Evolutionary conservation across 2,888 invertebrate genomes (phyloP), one percentile per base, ranked within the genome.

Genomic region (Limnephilus lunatus): DNA sequence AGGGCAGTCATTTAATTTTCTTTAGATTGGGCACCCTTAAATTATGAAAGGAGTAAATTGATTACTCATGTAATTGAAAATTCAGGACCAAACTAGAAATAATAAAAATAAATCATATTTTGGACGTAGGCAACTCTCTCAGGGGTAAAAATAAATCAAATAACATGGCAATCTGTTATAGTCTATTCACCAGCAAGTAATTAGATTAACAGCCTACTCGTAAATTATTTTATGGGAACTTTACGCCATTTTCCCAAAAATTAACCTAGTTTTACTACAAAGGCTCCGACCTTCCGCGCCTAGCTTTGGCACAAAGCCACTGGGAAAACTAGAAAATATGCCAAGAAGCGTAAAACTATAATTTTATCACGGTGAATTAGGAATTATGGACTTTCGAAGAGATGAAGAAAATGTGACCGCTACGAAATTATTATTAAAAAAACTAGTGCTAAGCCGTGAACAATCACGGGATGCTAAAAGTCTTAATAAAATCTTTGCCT

Each of bases 281-380:
- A 53, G 14, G 39, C 85, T 85, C 15, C 15, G 86, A 48, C 86
- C 87, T 87, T 87, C 87, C 44, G 3, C 68, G 25, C 48, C 14
- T 48, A 3, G 31, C 53, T 87, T 87, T 87, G 87, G 87, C 87
- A 87, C 48, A 48, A 53, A 53, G 48, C 87, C 87, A 87, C 32
- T 39, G 53, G 53, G 87, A 48, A 48, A 31, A 53, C 87, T 87
- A 48, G 87, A 87, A 87, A 31, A 53, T 48, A 87, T 31, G 87
- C 53, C 87, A 87, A 87, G 19, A 85, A 35, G 25, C 32, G 85
- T 39, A 35, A 68, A 68, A 35, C 25, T 35, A 83, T 83, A 83
- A 83, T 83, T 35, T 83, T 83, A 25, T 32, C 68, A 68, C 9
- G 25, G 68, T 25, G n/a, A 68, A 25, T 68, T 68, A n/a, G 9